Evolutionary conservation across 2,888 invertebrate genomes (phyloP), one percentile per base, ranked within the genome.

Genomic region (Eristalinus sepulchralis): DNA sequence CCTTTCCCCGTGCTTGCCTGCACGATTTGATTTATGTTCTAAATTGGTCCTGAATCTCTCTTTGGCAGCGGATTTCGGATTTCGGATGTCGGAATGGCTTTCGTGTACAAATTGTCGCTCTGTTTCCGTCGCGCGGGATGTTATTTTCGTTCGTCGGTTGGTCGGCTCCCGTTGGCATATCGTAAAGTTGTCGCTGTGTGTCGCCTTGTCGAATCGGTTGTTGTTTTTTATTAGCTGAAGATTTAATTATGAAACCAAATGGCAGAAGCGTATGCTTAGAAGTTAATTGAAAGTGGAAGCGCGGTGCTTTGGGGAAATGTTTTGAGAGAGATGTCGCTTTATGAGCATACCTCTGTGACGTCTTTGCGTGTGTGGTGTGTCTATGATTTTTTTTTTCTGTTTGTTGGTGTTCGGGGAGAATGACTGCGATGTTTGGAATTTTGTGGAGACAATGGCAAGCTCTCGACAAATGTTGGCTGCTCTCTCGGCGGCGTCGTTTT

Each of bases 41-140:
- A 78, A 82, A 85, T 82, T 68, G 85, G 72, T 82, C 72, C 59
- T 47, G 47, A 47, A 47, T 73, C 59, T 72, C 59, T 59, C 66
- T 77, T 84, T 39, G 76, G 66, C 39, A 77, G 67, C 71, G 67
- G 59, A 80, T 81, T 81, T 64, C 17, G 17, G 47, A 47, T 47
- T 47, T 47, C 47, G 47, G 47, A 47, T 47, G 47, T 47, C 17
- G 68, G 59, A 84, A 75, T 75, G 66, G 76, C 72, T 85, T 82
- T 77, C 68, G 82, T 78, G 73, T 82, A 84, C 76, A 85, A 82
- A 82, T 77, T 85, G 85, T 85, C 85, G 77, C 73, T 64, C 67
- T 39, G 68, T 73, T 70, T 70, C 76, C 72, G 34, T 77, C 53
- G 66, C 36, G 77, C 22, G 64, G 68, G 39, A 70, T 66, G 64